Conservation (phyloP, 2,797 vertebrate genomes). For the Onychomys torridus region DNA sequence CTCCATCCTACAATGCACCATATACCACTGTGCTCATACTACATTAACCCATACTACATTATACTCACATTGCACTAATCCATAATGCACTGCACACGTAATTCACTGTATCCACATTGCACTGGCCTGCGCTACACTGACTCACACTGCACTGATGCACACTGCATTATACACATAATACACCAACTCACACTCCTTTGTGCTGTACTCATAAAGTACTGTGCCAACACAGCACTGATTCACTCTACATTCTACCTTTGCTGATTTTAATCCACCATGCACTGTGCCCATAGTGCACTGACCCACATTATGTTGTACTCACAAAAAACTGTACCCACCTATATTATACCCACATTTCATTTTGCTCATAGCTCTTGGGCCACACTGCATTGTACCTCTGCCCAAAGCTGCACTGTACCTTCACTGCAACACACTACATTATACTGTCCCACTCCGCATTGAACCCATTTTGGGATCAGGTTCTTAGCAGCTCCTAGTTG, state of each 20-base stretch:
- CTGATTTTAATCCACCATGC: not conserved
- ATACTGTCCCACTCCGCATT: not conserved
- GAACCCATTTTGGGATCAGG: not conserved
- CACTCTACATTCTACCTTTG: too few species aligned
- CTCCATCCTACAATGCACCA: not conserved
- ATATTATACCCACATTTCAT: fast-evolving
- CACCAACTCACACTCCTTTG: not conserved
- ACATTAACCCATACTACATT: not conserved
- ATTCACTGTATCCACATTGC: too few species aligned
- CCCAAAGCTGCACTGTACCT: not conserved
- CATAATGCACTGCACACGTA: not conserved
- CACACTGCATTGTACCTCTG: not conserved
- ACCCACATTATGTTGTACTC: not conserved
- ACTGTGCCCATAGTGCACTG: too few species aligned
- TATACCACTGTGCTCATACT: too few species aligned
- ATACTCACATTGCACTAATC: not conserved
- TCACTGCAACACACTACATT: fast-evolving
- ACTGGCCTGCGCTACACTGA: not conserved
- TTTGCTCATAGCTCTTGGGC: not conserved
- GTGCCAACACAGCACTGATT: not conserved
- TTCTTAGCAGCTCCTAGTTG: not conserved
- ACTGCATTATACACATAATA: not conserved
- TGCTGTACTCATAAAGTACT: not conserved
- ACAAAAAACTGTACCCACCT: too few species aligned
- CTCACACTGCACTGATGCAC: not conserved